Evolutionary conservation across 2,888 invertebrate genomes (phyloP).

Genomic region (Onthophagus sagittarius): DNA sequence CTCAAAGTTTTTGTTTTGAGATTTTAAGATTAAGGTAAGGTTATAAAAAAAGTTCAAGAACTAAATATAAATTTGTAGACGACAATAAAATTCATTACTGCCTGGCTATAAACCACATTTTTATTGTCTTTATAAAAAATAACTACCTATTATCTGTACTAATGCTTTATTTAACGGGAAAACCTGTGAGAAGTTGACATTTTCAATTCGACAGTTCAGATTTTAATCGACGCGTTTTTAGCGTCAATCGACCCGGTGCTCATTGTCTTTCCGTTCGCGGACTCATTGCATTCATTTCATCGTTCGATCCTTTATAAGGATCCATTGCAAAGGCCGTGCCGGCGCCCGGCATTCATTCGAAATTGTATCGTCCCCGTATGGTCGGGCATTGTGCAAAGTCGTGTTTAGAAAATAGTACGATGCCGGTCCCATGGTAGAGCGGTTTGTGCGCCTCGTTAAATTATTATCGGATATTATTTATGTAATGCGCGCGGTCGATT

Average conservation of each 20-base stretch:
- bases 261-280: neutral
- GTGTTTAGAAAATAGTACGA: conserved; percentile 1
- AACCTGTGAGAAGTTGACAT: neutral
- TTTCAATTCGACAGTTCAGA: neutral
- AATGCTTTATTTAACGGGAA: neutral
- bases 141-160: no score
- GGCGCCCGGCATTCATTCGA: neutral
- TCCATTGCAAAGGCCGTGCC: neutral
- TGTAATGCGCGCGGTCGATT: conserved; percentile 21
- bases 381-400: conserved; percentile 5
- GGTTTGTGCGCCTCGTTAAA: conserved; percentile 7
- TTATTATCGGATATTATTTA: conserved; percentile 17
- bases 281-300: neutral
- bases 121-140: no score
- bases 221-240: neutral
- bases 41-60: no score
- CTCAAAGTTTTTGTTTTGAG: no score
- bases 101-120: no score
- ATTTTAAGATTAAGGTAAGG: no score
- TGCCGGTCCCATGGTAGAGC: conserved; percentile 1
- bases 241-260: neutral
- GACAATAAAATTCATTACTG: no score
- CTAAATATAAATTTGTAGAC: no score
- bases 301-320: neutral
- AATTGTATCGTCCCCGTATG: neutral